A percentile compares a stretch with the other conserved stretches of the same genome.
phyloP scores from a whole-genome alignment of 2,888 invertebrate genomes.

The Spicauda simplicius region DNA sequence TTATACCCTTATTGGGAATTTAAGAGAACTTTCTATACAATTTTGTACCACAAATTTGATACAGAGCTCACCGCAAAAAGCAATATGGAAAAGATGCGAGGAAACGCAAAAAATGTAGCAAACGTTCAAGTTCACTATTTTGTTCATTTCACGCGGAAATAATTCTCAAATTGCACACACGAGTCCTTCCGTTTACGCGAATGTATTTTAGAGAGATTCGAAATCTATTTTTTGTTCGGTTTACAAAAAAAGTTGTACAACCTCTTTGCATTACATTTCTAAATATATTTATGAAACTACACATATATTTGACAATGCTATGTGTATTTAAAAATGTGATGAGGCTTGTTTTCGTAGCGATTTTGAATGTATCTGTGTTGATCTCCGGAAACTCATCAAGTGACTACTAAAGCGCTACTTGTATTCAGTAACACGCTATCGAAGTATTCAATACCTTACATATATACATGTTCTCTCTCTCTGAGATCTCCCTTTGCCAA shows the following conservation, averaged over 20 bases:
- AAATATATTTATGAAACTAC: not conserved
- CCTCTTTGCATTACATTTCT: not conserved
- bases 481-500: too few species aligned
- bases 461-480: too few species aligned
- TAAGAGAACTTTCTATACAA: not conserved
- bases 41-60: slow-evolving; percentile 11
- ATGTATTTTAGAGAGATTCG: slow-evolving; percentile 13
- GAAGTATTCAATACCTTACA: too few species aligned
- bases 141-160: slow-evolving; percentile 77
- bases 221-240: slow-evolving; percentile 6
- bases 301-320: too few species aligned
- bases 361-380: too few species aligned
- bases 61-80: slow-evolving; percentile 51
- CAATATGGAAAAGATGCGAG: slow-evolving; percentile 57
- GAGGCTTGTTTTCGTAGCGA: too few species aligned
- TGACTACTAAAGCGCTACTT: too few species aligned
- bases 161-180: slow-evolving; percentile 80
- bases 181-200: slow-evolving; percentile 69
- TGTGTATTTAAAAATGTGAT: too few species aligned
- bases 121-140: slow-evolving; percentile 68
- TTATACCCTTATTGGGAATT: not conserved
- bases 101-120: slow-evolving; percentile 65
- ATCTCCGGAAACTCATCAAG: too few species aligned
- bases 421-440: too few species aligned
- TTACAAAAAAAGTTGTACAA: slow-evolving; percentile 15